Evolutionary conservation across 2,113 vertebrate genomes (phyloP).

Genomic region (Aphyosemion australe): DNA sequence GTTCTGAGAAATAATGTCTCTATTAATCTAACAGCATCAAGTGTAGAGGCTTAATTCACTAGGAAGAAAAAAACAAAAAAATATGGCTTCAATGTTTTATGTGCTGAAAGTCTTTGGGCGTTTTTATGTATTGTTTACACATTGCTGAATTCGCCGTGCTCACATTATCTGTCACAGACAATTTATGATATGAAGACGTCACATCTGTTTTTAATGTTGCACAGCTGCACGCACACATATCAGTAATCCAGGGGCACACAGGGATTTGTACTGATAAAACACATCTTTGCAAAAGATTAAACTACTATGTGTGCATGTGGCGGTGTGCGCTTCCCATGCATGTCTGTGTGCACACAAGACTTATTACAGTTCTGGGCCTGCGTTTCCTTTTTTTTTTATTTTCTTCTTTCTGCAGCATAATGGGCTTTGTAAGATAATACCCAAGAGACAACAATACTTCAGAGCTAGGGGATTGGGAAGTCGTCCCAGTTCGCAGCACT

Average conservation of each 20-base stretch:
- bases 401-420: conserved; percentile 74
- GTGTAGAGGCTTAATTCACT: conserved; percentile 37
- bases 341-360: conserved; percentile 30
- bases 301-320: conserved; percentile 45
- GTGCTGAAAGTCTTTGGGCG: conserved; percentile 36
- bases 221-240: conserved; percentile 66
- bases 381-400: conserved; percentile 26
- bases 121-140: conserved; percentile 58
- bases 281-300: conserved; percentile 78
- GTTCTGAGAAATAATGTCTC: conserved; percentile 9
- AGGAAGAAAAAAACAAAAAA: conserved; percentile 23
- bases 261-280: conserved; percentile 78
- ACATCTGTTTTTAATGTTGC: conserved; percentile 76
- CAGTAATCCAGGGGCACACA: conserved; percentile 68
- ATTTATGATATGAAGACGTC: conserved; percentile 63
- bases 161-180: conserved; percentile 55
- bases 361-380: conserved; percentile 51
- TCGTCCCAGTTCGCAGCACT: conserved; percentile 65
- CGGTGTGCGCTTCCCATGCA: conserved; percentile 24
- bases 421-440: conserved; percentile 82
- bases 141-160: conserved; percentile 47
- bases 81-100: conserved; percentile 43
- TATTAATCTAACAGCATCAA: conserved; percentile 30
- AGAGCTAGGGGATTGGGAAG: conserved; percentile 71
- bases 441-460: conserved; percentile 74